Evolutionary conservation across 2,888 invertebrate genomes (phyloP), one percentile per base, ranked within the genome.

Genomic region (Scaeva pyrastri): DNA sequence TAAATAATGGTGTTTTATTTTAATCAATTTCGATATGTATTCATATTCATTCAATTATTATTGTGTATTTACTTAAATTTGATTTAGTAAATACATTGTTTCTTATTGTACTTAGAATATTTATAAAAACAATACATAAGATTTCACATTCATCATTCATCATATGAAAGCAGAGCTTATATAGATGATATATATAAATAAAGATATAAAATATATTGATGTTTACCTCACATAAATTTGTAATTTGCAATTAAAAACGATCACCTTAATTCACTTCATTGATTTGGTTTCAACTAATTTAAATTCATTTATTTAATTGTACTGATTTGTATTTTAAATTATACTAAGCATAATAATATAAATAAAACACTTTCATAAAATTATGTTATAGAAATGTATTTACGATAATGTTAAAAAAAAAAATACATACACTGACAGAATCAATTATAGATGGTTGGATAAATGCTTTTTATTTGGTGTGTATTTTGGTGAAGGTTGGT

Each of bases 1-100:
- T 60, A 73, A 73, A 68, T 60, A 39, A 81, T 64, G 85, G 85
- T 86, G 73, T 76, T 80, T 56, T 68, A 68, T 60, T 78, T 56
- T 11, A 31, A 31, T 31, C 26, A 16, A 72, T 64, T 45, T 21
- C 26, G 43, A 45, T n/a, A 55, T 77, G 12, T 73, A 70, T 55
- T 71, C 71, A 58, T 41, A 70, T 19, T 72, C 76, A 76, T 48
- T 58, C 31, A 71, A 43, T 62, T 19, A 31, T 23, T 14, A 71
- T 62, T 14, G 21, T 21, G 39, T 41, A 23, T 68, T 72, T 50
- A 55, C 74, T 56, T 62, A 73, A 11, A 52, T 52, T 72, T 80
- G 14, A 68, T 72, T 48, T 80, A 36, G 41, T 16, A 43, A 43
- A 31, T 26, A 11, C 45, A 55, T 50, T 21, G 58, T 23, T 26